Conservation (phyloP, 2,888 invertebrate genomes). For the Philhelius pedissequus region DNA sequence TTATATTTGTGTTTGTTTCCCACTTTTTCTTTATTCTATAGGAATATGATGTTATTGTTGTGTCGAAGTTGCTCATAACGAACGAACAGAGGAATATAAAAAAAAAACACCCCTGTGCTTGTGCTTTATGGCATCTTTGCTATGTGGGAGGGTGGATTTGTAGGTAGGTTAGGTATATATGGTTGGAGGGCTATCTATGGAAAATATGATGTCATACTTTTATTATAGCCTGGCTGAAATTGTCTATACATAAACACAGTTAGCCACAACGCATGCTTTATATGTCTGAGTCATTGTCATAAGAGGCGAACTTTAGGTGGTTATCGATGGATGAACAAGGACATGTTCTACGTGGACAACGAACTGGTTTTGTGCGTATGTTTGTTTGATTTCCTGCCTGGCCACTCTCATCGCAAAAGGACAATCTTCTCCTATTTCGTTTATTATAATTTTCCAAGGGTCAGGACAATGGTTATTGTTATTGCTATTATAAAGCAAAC, state of each 20-base stretch:
- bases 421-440: slow-evolving; percentile 44
- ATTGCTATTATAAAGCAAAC: slow-evolving; percentile 43
- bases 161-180: neutral
- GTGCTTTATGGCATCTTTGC: slow-evolving; percentile 15
- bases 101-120: slow-evolving; percentile 13
- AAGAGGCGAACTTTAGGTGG: slow-evolving; percentile 34
- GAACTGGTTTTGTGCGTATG: slow-evolving; percentile 52
- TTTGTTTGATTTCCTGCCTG: slow-evolving; percentile 53
- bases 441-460: slow-evolving; percentile 49
- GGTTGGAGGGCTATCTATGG: neutral
- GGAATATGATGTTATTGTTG: slow-evolving; percentile 27
- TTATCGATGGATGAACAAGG: neutral
- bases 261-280: slow-evolving; percentile 59
- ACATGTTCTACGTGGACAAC: neutral
- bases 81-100: neutral
- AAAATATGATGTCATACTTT: slow-evolving; percentile 68
- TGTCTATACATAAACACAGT: neutral
- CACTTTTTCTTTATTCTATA: slow-evolving; percentile 12
- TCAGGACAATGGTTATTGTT: slow-evolving; percentile 61
- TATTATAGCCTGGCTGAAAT: slow-evolving; percentile 58
- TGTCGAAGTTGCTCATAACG: slow-evolving; percentile 42
- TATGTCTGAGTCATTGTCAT: slow-evolving; percentile 67
- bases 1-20: slow-evolving; percentile 67
- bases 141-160: slow-evolving; percentile 38
- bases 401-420: slow-evolving; percentile 54